A percentile compares a stretch with the other conserved stretches of the same genome.
Evolutionary conservation across 2,888 invertebrate genomes (phyloP).

Genomic region (Eugnorisma glareosa): DNA sequence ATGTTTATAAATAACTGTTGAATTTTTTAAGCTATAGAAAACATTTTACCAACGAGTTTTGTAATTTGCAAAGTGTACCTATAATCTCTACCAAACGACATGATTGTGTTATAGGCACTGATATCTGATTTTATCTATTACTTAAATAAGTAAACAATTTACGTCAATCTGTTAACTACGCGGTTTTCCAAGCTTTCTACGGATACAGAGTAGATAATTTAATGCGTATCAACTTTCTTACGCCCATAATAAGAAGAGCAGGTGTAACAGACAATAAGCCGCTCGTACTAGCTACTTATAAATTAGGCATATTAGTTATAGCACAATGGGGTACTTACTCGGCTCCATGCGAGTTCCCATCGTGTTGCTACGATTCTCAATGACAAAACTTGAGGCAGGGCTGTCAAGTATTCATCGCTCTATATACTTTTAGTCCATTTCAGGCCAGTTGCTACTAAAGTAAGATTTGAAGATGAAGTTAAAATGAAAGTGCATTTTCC

Average conservation of each 20-base stretch:
- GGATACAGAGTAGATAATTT: constrained; percentile 50
- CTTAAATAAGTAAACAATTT: constrained; percentile 40
- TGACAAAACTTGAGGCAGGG: constrained; percentile 58
- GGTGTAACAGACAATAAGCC: constrained; percentile 62
- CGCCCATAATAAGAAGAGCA: constrained; percentile 56
- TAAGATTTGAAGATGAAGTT: constrained; percentile 6
- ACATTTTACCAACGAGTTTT: not conserved
- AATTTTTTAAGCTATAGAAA: not conserved
- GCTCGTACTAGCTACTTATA: constrained; percentile 55
- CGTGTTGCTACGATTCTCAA: constrained; percentile 56
- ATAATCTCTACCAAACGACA: not conserved
- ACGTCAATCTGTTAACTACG: constrained; percentile 39
- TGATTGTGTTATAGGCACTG: not conserved
- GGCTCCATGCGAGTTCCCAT: constrained; percentile 67
- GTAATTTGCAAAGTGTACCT: not conserved
- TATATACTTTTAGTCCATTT: not conserved
- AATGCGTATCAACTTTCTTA: constrained; percentile 62
- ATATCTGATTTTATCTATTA: constrained; percentile 7
- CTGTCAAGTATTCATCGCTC: constrained; percentile 26
- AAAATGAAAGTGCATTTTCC: constrained; percentile 13
- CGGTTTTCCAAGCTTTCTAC: constrained; percentile 61
- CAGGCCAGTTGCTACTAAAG: constrained; percentile 1
- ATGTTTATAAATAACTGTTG: constrained; percentile 3
- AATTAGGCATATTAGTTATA: constrained; percentile 65
- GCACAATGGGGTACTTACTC: constrained; percentile 68